Conservation (phyloP, 2,113 vertebrate genomes). For the Colossoma macropomum region DNA sequence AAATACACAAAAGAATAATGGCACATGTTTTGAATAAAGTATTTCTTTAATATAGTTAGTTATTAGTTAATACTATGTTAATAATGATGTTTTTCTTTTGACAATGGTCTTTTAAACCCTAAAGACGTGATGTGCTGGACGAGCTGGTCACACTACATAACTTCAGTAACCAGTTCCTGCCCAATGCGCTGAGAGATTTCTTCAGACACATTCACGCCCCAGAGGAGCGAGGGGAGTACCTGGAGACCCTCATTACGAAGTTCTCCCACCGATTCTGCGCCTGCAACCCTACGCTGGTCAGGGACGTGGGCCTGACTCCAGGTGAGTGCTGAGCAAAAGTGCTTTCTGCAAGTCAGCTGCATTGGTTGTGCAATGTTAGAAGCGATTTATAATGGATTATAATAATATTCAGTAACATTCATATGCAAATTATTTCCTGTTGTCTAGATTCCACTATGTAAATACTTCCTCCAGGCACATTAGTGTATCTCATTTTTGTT, state of each 20-base stretch:
- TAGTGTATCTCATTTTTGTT: too few species aligned
- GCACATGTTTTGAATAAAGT: too few species aligned
- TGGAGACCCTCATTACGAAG: constrained; percentile 99
- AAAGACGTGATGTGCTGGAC: constrained; percentile 94
- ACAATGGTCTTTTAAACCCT: neutral
- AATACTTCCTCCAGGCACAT: too few species aligned
- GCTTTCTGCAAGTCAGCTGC: too few species aligned
- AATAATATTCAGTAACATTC: too few species aligned
- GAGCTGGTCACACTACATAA: constrained; percentile 98
- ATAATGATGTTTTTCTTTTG: neutral
- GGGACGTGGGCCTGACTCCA: constrained; percentile 94
- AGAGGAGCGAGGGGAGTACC: constrained; percentile 96
- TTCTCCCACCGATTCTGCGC: constrained; percentile 97
- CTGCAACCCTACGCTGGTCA: constrained; percentile 92
- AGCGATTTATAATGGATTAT: too few species aligned
- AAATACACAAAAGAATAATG: too few species aligned
- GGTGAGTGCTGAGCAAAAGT: constrained; percentile 81
- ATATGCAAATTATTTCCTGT: too few species aligned
- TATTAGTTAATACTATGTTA: too few species aligned
- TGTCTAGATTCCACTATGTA: too few species aligned
- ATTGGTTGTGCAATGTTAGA: neutral
- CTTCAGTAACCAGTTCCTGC: constrained; percentile 98
- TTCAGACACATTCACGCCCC: constrained; percentile 98
- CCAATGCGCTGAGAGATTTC: constrained; percentile 97
- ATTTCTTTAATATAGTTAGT: too few species aligned